Conservation (phyloP, 2,888 invertebrate species). For the Miltochrista miniata region DNA sequence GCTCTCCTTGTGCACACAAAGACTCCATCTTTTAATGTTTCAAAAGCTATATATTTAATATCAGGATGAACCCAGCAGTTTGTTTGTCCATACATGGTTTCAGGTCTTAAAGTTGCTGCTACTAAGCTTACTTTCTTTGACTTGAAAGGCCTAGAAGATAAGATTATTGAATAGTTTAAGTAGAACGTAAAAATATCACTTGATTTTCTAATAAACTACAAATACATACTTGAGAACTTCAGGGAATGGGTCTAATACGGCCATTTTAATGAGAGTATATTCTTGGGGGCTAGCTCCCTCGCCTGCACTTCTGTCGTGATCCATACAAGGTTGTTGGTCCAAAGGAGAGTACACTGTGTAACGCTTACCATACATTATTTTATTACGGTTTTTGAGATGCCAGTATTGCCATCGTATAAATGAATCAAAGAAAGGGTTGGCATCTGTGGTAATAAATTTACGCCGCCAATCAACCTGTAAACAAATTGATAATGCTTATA, state of each 20-base stretch:
- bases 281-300: slow-evolving; percentile 99
- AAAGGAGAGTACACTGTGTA: slow-evolving; percentile 98
- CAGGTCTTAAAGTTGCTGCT: slow-evolving; percentile 98
- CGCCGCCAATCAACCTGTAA: slow-evolving; percentile 97
- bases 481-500: slow-evolving; percentile 1
- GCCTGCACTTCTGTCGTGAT: slow-evolving; percentile 97
- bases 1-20: slow-evolving; percentile 95
- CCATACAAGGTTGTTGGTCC: slow-evolving; percentile 99
- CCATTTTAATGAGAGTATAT: slow-evolving; percentile 98
- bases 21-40: slow-evolving; percentile 88
- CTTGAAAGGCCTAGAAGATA: slow-evolving; percentile 66
- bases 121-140: slow-evolving; percentile 90
- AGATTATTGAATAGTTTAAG: background rate
- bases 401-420: slow-evolving; percentile 99
- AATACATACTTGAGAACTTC: slow-evolving; percentile 85
- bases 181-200: background rate
- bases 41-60: slow-evolving; percentile 95
- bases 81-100: slow-evolving; percentile 99
- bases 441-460: slow-evolving; percentile 99
- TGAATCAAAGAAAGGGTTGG: slow-evolving; percentile 98
- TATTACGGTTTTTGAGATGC: slow-evolving; percentile 92
- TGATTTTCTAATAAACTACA: background rate
- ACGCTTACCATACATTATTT: slow-evolving; percentile 98
- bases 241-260: slow-evolving; percentile 89
- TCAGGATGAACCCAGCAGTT: slow-evolving; percentile 99